A percentile compares a stretch with the other conserved stretches of the same genome.
These are phyloP conservation scores for Philantomba maxwellii DNA, from an alignment of 2,113 vertebrate species.

Conservation along the genomic window DNA sequence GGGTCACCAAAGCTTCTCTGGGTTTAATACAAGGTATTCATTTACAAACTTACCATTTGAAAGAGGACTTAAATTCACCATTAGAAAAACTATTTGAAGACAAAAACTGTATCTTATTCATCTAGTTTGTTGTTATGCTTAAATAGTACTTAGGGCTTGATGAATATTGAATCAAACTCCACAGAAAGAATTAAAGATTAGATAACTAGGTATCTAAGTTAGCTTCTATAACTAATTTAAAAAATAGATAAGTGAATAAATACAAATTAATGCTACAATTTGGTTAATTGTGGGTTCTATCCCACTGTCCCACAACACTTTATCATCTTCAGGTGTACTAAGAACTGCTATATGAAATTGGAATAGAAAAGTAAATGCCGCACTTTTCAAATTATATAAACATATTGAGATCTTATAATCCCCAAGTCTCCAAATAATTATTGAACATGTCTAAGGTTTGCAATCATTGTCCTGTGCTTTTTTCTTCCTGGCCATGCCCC, in stretches of 20 bases:
- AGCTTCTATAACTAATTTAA: not conserved
- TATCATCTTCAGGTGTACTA: not conserved
- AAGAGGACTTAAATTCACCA: not conserved
- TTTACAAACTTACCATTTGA: not conserved
- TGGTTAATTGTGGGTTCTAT: not conserved
- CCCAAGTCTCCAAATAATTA: not conserved
- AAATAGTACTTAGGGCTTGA: not conserved
- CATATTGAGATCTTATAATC: not conserved
- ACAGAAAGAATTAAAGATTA: not conserved
- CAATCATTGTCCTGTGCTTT: not conserved
- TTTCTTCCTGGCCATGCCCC: not conserved
- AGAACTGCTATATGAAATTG: not conserved
- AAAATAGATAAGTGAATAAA: not conserved
- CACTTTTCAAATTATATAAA: not conserved
- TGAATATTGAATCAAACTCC: not conserved
- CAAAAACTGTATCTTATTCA: not conserved
- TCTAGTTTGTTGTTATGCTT: not conserved
- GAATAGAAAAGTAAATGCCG: not conserved
- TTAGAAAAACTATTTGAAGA: not conserved
- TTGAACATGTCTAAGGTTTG: not conserved
- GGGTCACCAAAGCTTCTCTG: not conserved
- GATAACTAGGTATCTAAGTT: not conserved
- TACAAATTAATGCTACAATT: not conserved
- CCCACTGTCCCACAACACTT: rapidly evolving
- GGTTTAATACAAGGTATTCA: not conserved